Conservation (phyloP, 2,113 vertebrate genomes). For the Cyphomyrus discorhynchus region DNA sequence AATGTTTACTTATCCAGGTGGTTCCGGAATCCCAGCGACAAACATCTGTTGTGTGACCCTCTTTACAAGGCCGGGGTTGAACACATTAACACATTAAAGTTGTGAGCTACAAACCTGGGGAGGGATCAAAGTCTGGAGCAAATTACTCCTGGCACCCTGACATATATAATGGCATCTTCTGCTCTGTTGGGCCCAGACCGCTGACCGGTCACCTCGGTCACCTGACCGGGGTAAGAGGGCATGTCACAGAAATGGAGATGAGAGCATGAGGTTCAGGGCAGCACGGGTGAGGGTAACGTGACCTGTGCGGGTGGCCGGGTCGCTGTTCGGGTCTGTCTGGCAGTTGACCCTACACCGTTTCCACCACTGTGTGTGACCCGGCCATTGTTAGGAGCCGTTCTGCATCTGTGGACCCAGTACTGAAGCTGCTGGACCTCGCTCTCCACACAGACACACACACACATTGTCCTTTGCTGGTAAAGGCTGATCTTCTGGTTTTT, state of each 20-base stretch:
- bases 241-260: constrained; percentile 47
- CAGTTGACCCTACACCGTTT: background rate
- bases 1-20: background rate
- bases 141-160: constrained; percentile 9
- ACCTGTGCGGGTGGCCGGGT: constrained; percentile 51
- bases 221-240: constrained; percentile 24
- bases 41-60: background rate
- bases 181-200: background rate
- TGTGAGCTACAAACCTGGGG: background rate
- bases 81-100: constrained; percentile 11
- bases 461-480: background rate
- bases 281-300: constrained; percentile 50
- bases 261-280: constrained; percentile 39
- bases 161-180: background rate
- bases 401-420: background rate
- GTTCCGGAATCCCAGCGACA: background rate
- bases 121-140: background rate
- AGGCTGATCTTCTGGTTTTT: background rate
- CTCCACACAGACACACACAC: background rate
- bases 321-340: background rate
- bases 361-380: background rate
- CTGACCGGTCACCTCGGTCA: constrained; percentile 23
- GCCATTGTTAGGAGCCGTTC: background rate
- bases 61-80: background rate
- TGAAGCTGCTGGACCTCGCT: background rate